Base-by-base conservation (phyloP, 1,140 invertebrate genomes). In the Streblospio benedicti region DNA sequence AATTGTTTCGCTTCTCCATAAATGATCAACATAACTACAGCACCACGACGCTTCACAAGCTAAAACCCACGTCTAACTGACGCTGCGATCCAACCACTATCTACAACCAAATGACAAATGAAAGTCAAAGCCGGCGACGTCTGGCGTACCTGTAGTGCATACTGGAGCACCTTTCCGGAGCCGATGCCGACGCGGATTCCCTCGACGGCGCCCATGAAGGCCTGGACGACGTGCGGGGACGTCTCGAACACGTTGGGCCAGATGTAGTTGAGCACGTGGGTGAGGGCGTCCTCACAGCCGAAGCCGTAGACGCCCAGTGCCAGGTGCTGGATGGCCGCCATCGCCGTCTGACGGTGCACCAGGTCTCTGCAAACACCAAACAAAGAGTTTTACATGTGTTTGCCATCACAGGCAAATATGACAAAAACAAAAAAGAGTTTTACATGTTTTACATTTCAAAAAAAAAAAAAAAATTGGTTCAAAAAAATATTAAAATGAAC, bases 221-320 rank as follows among this genome's bases (percentile, higher is more conserved):
- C 94, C 80, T 99, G 96, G 6, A 99, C 95, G 57, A 99, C 85
- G 86, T 99, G 97, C 4, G 97, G 96, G 0, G 95, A 98, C 0
- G 94, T 99, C 81, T 99, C 97, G 73, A 99, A 98, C 61, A 99
- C 95, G 78, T 99, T 99, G 14, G 97, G 97, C 97, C 97, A 99
- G 0, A 99, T 94, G 71, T 97, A 94, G 79, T 99, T 99, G 45
- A 99, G 80, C 12, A 99, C 80, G 82, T 99, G 97, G 43, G 92
- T 86, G 0, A 99, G 80, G 0, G 96, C 95, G 79, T 99, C 97
- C 77, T 99, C 96, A 79, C 96, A 99, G 0, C 96, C 96, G 77
- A 99, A 99, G 2, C 96, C 96, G 74, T 93, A 97, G 9, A 99
- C 97, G 4, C 97, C 97, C 1, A 99, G 79, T 0, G 96, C 90